Evolutionary conservation across 2,888 invertebrate species (phyloP).

Genomic region (Ophioninae sp.): DNA sequence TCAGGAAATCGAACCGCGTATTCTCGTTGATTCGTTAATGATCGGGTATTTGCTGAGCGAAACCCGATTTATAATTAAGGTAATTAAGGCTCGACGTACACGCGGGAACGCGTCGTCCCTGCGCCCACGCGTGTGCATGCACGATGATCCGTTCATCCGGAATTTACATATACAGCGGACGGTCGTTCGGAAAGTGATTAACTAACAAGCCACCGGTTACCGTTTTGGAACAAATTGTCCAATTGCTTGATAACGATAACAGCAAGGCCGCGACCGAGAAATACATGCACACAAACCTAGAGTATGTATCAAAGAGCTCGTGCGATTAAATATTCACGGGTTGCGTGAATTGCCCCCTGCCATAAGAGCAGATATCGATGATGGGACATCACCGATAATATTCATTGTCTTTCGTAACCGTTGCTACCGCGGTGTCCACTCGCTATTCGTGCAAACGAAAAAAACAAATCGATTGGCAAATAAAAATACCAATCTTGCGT

Average conservation of each 20-base stretch:
- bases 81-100: not conserved
- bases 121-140: not conserved
- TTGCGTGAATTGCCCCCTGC: not conserved
- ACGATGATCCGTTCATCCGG: not conserved
- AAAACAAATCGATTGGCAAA: not conserved
- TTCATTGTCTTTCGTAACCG: not conserved
- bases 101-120: not conserved
- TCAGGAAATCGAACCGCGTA: constrained; percentile 1
- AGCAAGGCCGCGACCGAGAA: constrained; percentile 11
- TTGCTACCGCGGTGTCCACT: not conserved
- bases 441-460: not conserved
- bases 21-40: constrained; percentile 41
- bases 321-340: constrained; percentile 23
- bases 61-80: constrained; percentile 43
- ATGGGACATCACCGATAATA: not conserved
- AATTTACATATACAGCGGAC: not conserved
- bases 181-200: constrained; percentile 31
- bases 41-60: constrained; percentile 39
- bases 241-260: constrained; percentile 47
- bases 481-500: constrained; percentile 16
- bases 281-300: not conserved
- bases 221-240: constrained; percentile 40
- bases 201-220: constrained; percentile 49
- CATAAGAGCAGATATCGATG: not conserved
- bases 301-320: constrained; percentile 18